Evolutionary conservation across 2,888 invertebrate species (phyloP).

Genomic region (Argyresthia goedartella): DNA sequence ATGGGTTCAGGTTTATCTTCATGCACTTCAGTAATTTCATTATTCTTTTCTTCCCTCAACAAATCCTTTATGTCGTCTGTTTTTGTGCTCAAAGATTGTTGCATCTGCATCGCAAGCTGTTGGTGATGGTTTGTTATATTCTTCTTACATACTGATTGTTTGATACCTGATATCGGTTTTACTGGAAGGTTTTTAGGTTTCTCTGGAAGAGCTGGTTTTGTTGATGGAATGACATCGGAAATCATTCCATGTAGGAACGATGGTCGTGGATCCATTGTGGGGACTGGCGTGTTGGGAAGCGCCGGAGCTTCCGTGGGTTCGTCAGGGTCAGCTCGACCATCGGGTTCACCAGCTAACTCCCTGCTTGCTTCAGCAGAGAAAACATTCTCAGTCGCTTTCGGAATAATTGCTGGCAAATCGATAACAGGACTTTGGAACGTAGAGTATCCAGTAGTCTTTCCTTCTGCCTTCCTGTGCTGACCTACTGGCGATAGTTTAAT

Average conservation of each 20-base stretch:
- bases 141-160: constrained; percentile 53
- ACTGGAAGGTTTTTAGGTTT: constrained; percentile 74
- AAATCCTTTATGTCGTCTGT: constrained; percentile 30
- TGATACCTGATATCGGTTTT: constrained; percentile 67
- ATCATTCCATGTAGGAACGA: constrained; percentile 81
- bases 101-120: constrained; percentile 65
- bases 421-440: constrained; percentile 63
- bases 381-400: constrained; percentile 48
- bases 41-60: constrained; percentile 44
- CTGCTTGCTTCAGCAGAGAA: constrained; percentile 75
- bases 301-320: constrained; percentile 77
- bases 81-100: constrained; percentile 47
- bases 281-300: constrained; percentile 78
- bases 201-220: constrained; percentile 76
- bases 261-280: constrained; percentile 69
- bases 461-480: constrained; percentile 54
- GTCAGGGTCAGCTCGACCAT: constrained; percentile 88
- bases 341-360: constrained; percentile 87
- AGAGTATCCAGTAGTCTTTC: constrained; percentile 55
- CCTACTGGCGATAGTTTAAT: constrained; percentile 56
- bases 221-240: constrained; percentile 50
- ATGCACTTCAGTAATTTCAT: constrained; percentile 43
- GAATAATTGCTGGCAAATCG: constrained; percentile 58
- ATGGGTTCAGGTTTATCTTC: constrained; percentile 50
- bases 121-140: constrained; percentile 38